Base-by-base conservation (phyloP, 1,140 invertebrate species). In the Cotesia typhae region DNA sequence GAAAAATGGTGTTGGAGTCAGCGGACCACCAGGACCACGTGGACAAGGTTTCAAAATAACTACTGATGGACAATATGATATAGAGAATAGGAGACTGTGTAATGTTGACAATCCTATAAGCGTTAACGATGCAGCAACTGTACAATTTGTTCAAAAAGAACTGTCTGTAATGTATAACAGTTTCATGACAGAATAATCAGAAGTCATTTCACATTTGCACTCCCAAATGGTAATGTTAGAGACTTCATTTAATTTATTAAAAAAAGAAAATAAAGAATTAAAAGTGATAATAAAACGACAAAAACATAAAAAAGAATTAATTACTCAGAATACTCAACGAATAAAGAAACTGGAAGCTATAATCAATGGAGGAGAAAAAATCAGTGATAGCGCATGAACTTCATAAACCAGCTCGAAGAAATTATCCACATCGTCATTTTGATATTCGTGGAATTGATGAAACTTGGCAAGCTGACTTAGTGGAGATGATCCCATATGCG, bases 21-120 rank as follows among this genome's bases (percentile, higher is more conserved):
- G 10, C 3, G 52, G 36, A 28, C 55, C 12, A 65, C 53, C 47
- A 35, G 74, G 67, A n/a, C 67, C 70, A 12, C 73, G 64, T 12
- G 69, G 64, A 1, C 36, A 47, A 6, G 73, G 69, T 63, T 74
- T 71, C 9, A 71, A 74, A 35, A 67, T 67, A 9, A 74, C 73
- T 6, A 1, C 70, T 37, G 47, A 65, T 65, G 66, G 57, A 51
- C 35, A 74, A 36, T 74, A 71, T 41, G 70, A 71, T 57, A 53
- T 74, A 65, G 57, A 71, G 3, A 6, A 55, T 1, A 71, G 67
- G 67, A 63, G 73, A 59, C 37, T 74, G 41, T 63, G 70, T 41
- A 71, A 74, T 38, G 57, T 74, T n/a, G 63, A 3, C 4, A 12
- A 41, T 37, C 63, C 63, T 12, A 2, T 38, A 38, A 6, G 14